Conservation (phyloP, 2,113 vertebrate genomes). For the Nestor notabilis region DNA sequence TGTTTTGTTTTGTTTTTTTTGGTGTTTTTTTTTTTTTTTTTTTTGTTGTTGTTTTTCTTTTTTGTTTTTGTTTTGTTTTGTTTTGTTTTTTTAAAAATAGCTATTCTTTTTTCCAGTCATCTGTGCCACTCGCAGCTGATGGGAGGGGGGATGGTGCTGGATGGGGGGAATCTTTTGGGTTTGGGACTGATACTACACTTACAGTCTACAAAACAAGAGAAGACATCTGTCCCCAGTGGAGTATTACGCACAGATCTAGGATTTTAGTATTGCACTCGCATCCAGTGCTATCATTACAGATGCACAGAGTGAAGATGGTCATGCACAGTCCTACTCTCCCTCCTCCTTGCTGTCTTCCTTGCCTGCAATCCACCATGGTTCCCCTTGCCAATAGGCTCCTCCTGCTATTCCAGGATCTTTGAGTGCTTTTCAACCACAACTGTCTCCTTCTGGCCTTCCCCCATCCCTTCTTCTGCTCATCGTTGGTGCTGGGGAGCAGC, state of each 20-base stretch:
- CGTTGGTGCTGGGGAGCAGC: not conserved
- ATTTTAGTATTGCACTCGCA: not conserved
- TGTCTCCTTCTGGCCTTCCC: not conserved
- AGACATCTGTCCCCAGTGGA: slow-evolving; percentile 49
- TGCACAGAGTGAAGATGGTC: not conserved
- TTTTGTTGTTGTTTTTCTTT: not conserved
- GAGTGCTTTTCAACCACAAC: not conserved
- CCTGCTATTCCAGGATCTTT: not conserved
- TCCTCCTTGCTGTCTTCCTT: not conserved
- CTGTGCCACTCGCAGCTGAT: slow-evolving; percentile 60
- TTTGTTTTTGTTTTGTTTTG: not conserved
- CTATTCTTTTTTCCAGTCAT: slow-evolving; percentile 43
- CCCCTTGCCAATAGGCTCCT: not conserved
- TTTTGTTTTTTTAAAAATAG: slow-evolving; percentile 10
- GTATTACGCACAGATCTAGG: not conserved
- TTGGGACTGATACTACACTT: not conserved
- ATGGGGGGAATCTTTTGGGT: slow-evolving; percentile 8
- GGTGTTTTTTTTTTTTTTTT: not conserved
- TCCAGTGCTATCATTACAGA: slow-evolving; percentile 4
- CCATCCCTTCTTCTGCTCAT: accelerated
- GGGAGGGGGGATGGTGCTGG: not conserved
- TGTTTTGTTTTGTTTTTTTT: not conserved
- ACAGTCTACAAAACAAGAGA: slow-evolving; percentile 43
- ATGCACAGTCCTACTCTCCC: not conserved
- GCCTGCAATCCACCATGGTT: accelerated